A percentile compares a stretch with the other conserved stretches of the same genome.
Evolutionary conservation across 2,888 invertebrate genomes (phyloP).

Genomic region (Brachyopa scutellaris): DNA sequence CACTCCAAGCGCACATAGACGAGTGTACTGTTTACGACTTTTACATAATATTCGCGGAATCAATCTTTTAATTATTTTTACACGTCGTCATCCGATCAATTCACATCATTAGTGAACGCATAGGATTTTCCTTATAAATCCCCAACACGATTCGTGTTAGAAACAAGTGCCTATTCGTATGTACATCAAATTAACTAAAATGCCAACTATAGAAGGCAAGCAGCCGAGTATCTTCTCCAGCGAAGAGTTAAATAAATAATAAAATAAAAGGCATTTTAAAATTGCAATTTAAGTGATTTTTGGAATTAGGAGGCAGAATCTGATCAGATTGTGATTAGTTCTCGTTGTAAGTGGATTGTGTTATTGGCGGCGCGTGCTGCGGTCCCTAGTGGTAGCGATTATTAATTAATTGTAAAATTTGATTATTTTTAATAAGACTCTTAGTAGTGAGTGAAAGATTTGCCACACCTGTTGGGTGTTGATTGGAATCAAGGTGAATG

Average conservation of each 20-base stretch:
- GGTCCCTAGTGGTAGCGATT: not conserved
- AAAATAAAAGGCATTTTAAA: too few species aligned
- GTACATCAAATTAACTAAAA: conserved; percentile 45
- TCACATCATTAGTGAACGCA: conserved; percentile 40
- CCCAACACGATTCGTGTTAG: conserved; percentile 10
- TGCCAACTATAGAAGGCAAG: too few species aligned
- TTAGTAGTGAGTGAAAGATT: not conserved
- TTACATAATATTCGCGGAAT: conserved; percentile 20
- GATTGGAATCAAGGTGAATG: not conserved
- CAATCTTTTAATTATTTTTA: conserved; percentile 62
- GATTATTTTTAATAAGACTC: not conserved
- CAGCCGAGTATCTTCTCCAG: too few species aligned
- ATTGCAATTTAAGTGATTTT: conserved; percentile 2
- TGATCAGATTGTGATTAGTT: conserved; percentile 3
- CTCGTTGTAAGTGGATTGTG: conserved; percentile 9
- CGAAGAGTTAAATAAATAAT: too few species aligned
- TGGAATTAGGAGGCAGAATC: not conserved
- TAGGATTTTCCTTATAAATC: conserved; percentile 34
- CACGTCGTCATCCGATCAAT: conserved; percentile 48
- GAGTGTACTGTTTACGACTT: too few species aligned
- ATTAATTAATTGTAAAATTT: conserved; percentile 14
- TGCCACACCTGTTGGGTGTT: not conserved
- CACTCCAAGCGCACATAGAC: too few species aligned
- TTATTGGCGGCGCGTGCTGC: not conserved
- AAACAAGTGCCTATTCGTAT: too few species aligned